These are phyloP conservation scores for Dipus sagitta DNA, from an alignment of 2,797 vertebrate species.

Conservation along the genomic window DNA sequence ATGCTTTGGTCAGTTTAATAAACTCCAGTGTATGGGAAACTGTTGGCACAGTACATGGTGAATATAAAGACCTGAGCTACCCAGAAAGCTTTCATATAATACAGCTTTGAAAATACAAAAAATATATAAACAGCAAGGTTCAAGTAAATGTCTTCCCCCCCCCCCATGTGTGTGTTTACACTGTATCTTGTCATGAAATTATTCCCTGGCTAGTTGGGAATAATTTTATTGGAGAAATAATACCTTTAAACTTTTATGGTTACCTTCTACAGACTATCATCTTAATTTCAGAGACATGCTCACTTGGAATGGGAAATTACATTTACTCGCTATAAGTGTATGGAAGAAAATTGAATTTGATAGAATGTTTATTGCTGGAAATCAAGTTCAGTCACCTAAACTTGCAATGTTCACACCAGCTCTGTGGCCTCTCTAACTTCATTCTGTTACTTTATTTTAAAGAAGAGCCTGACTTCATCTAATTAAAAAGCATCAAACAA, in stretches of 20 bases:
- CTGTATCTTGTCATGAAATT: conserved; percentile 59
- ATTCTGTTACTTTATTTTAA: conserved; percentile 52
- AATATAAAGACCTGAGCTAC: background rate
- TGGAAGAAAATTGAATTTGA: conserved; percentile 79
- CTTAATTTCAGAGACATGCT: conserved; percentile 74
- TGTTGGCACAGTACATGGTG: background rate
- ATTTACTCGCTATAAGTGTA: conserved; percentile 75
- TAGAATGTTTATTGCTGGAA: conserved; percentile 77
- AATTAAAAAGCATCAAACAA: conserved; percentile 59
- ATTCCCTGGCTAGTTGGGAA: conserved; percentile 45
- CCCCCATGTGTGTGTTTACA: conserved; percentile 46
- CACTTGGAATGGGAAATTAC: conserved; percentile 71
- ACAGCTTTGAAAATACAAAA: conserved; percentile 12
- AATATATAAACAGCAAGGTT: conserved; percentile 37
- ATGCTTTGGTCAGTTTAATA: conserved; percentile 11
- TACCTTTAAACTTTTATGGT: conserved; percentile 67
- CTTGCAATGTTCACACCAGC: conserved; percentile 22
- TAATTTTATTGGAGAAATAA: conserved; percentile 74
- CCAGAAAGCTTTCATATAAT: conserved; percentile 23
- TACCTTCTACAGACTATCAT: conserved; percentile 59
- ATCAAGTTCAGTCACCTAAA: conserved; percentile 76
- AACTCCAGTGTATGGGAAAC: background rate
- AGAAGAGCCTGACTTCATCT: conserved; percentile 63
- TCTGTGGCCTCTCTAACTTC: conserved; percentile 61
- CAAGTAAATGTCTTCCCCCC: background rate